These are phyloP conservation scores for Andrena haemorrhoa DNA, from an alignment of 2,888 invertebrate genomes.

Conservation along the genomic window DNA sequence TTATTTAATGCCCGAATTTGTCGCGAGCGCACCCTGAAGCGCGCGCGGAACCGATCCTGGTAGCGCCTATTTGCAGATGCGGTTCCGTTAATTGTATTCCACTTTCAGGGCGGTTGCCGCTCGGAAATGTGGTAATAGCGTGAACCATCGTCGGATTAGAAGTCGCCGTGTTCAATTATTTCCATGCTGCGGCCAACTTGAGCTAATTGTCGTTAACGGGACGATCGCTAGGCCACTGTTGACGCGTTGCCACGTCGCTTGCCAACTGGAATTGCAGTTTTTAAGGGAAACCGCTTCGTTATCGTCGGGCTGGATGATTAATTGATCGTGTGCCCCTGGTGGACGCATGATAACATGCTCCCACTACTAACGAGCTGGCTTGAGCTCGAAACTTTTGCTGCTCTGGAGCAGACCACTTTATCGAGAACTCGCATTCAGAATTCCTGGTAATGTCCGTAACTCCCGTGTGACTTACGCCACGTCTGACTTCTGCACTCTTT, in stretches of 20 bases:
- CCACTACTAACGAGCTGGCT: not conserved
- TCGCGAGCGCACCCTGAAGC: constrained; percentile 10
- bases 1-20: constrained; percentile 51
- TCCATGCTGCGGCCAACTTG: constrained; percentile 58
- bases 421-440: not conserved
- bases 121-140: constrained; percentile 46
- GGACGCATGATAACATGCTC: not conserved
- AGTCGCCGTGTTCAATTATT: constrained; percentile 66
- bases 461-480: too few relatives aligned
- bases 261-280: constrained; percentile 16
- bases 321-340: not conserved
- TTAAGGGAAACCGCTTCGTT: constrained; percentile 47
- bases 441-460: not conserved
- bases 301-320: constrained; percentile 18
- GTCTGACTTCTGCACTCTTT: too few relatives aligned
- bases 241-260: constrained; percentile 37
- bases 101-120: constrained; percentile 43
- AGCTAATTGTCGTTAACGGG: constrained; percentile 61
- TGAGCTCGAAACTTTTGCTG: not conserved
- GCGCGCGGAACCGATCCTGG: constrained; percentile 6
- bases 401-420: not conserved
- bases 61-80: constrained; percentile 26
- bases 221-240: constrained; percentile 42
- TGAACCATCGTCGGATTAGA: constrained; percentile 53
- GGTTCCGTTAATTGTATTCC: constrained; percentile 56